Conservation (phyloP, 2,797 vertebrate species). For the Pempheris klunzingeri region DNA sequence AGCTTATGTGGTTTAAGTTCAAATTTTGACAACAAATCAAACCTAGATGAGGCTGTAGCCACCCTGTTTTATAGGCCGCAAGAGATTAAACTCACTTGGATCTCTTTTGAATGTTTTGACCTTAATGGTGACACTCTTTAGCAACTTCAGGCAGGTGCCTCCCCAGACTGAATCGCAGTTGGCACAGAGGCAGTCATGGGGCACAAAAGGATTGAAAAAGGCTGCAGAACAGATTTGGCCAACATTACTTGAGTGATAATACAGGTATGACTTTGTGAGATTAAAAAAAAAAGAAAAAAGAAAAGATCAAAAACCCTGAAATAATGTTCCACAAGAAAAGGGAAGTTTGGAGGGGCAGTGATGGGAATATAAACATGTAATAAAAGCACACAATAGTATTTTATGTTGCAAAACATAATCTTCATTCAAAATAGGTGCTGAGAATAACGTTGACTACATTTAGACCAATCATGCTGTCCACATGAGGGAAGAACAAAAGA, state of each 20-base stretch:
- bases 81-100: slow-evolving; percentile 2
- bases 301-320: background rate
- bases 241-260: slow-evolving; percentile 5
- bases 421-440: background rate
- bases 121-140: background rate
- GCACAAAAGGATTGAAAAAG: background rate
- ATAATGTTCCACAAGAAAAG: background rate
- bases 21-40: background rate
- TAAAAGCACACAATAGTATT: background rate
- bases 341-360: background rate
- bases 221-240: background rate
- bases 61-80: background rate
- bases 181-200: background rate
- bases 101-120: background rate
- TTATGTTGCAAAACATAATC: background rate
- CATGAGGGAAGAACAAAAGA: background rate
- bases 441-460: background rate
- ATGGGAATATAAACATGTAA: background rate
- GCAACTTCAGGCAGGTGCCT: background rate
- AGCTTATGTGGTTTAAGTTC: background rate
- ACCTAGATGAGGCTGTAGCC: background rate
- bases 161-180: slow-evolving; percentile 1
- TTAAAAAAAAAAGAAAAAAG: too few relatives aligned
- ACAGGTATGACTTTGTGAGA: background rate
- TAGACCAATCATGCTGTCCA: background rate